phyloP scores from a whole-genome alignment of 2,888 invertebrate species.

The Macroteleia sp. region DNA sequence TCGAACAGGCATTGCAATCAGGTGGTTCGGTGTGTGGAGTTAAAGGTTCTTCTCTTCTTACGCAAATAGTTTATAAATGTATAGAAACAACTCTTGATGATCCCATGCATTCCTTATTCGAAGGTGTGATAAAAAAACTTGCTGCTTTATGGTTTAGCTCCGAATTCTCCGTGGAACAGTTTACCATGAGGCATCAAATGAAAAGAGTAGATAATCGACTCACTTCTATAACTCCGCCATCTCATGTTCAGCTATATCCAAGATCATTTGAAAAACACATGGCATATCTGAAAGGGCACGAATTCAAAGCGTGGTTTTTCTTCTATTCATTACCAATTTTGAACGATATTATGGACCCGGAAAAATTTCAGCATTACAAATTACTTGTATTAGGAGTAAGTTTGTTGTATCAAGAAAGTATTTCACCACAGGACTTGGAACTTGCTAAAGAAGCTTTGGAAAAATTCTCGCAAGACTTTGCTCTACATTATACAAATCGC shows the following conservation, averaged over 20 bases:
- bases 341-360: background rate
- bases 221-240: background rate
- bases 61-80: slow-evolving; percentile 12
- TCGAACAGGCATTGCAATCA: background rate
- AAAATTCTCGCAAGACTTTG: background rate
- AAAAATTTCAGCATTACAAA: slow-evolving; percentile 62
- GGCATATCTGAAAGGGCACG: slow-evolving; percentile 64
- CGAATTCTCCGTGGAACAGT: slow-evolving; percentile 9
- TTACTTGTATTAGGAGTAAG: slow-evolving; percentile 41
- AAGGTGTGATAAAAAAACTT: slow-evolving; percentile 31
- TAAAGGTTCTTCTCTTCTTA: slow-evolving; percentile 14
- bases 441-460: background rate
- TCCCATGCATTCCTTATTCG: slow-evolving; percentile 54
- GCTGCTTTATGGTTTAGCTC: background rate
- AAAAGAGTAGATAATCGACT: background rate
- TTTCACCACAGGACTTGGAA: background rate
- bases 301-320: slow-evolving; percentile 40
- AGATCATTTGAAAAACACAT: slow-evolving; percentile 39
- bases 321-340: background rate
- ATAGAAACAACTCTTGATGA: slow-evolving; percentile 36
- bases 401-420: slow-evolving; percentile 19
- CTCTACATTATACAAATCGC: background rate
- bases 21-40: background rate
- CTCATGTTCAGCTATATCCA: slow-evolving; percentile 23
- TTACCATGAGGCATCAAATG: too few species aligned